These are phyloP conservation scores for Drosophila tanythrix DNA, from an alignment of 2,888 invertebrate genomes.

Conservation along the genomic window DNA sequence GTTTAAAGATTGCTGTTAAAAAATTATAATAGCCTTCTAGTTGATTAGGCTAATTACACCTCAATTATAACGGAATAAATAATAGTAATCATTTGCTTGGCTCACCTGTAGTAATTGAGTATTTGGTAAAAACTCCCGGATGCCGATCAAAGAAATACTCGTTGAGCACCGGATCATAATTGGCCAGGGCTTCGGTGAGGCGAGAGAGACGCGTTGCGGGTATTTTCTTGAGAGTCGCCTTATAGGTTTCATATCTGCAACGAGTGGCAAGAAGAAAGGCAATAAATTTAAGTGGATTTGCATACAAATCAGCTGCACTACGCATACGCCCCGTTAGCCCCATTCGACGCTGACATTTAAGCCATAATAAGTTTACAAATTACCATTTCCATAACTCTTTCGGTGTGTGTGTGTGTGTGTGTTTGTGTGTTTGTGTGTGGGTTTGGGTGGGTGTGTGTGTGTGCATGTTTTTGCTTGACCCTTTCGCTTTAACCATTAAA, in stretches of 20 bases:
- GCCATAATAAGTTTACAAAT: slow-evolving; percentile 69
- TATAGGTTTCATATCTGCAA: slow-evolving; percentile 89
- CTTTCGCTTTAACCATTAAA: slow-evolving; percentile 55
- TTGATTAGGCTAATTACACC: background rate
- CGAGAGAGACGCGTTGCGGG: slow-evolving; percentile 94
- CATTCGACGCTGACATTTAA: slow-evolving; percentile 34
- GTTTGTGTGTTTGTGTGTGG: background rate
- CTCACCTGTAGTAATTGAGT: slow-evolving; percentile 93
- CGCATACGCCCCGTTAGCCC: slow-evolving; percentile 47
- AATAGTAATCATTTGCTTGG: background rate
- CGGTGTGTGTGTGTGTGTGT: background rate
- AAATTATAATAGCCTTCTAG: background rate
- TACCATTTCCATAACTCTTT: slow-evolving; percentile 63
- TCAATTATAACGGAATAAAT: background rate
- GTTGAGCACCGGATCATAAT: slow-evolving; percentile 95
- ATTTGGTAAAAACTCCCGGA: slow-evolving; percentile 96
- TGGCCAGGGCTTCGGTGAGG: slow-evolving; percentile 93
- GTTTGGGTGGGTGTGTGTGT: background rate
- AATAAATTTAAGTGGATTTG: slow-evolving; percentile 61
- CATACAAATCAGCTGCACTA: slow-evolving; percentile 58
- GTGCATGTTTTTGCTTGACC: slow-evolving; percentile 52
- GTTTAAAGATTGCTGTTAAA: background rate
- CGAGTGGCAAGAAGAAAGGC: slow-evolving; percentile 1
- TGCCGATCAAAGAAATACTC: slow-evolving; percentile 95
- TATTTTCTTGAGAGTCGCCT: slow-evolving; percentile 94